Evolutionary conservation across 1,140 invertebrate genomes (phyloP), one percentile per base, ranked within the genome.

Genomic region (Hestina assimilis): DNA sequence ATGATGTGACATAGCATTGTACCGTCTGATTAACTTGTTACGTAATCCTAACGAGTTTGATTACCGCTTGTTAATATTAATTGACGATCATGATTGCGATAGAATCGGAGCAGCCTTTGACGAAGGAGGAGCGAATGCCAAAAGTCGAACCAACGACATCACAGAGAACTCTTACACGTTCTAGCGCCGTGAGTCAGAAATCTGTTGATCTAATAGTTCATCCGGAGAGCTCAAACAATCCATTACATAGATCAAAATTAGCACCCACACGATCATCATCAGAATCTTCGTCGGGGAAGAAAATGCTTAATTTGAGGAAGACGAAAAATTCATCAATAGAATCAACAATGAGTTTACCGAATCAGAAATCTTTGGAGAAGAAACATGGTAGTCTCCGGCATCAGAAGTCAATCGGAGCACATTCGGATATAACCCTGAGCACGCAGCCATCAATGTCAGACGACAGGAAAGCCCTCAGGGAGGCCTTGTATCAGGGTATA

Each of bases 401-500:
- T 53, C 88, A 89, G 65, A 89, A 89, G 52, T 79, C 88, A 6
- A 78, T 89, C 9, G 80, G 78, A 20, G 86, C 88, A 0, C 84
- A 89, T 54, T 90, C 90, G 5, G 89, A 89, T 50, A 82, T 89
- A 35, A 90, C 89, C 9, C 65, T 90, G 38, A 83, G 75, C 62
- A 83, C 82, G 24, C 88, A 90, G 65, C 89, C 90, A 59, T 89
- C 92, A 7, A 92, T 92, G 52, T 90, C 92, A 9, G 92, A 92
- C 62, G 93, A 94, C 63, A 89, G 94, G 61, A 93, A 94, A 66
- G 92, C 94, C 46, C 87, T 95, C 46, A 89, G 94, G 58, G 94
- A 95, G 70, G 93, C 93, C 52, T 84, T 95, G 54, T 95, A 95
- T 73, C 93, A 94, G 76, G 94, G 94, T 69, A 95, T 95, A 63